These are phyloP conservation scores for Caprella mutica DNA, from an alignment of 2,888 invertebrate species.

Conservation along the genomic window DNA sequence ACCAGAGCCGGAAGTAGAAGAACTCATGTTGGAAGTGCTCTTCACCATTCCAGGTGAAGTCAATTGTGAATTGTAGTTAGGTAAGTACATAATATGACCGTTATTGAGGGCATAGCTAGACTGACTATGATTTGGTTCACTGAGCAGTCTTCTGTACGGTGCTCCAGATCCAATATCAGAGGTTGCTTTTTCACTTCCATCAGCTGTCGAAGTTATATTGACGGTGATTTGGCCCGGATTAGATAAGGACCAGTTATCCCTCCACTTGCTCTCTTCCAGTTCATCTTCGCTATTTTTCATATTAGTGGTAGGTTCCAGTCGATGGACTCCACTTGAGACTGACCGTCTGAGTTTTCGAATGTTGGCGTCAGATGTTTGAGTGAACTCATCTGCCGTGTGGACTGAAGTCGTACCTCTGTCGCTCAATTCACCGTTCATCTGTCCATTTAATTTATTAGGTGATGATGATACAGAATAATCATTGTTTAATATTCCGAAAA, in stretches of 20 bases:
- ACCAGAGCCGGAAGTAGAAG: no score
- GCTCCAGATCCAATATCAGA: conserved; percentile 12
- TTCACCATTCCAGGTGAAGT: no score
- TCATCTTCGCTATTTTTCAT: conserved; percentile 14
- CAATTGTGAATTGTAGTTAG: conserved; percentile 45
- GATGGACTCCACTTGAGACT: conserved; percentile 42
- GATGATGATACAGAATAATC: no score
- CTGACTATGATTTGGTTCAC: conserved; percentile 1
- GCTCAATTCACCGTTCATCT: no score
- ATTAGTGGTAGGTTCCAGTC: conserved; percentile 1
- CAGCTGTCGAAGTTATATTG: conserved; percentile 47
- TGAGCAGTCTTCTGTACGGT: background rate
- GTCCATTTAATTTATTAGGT: no score
- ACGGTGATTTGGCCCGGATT: conserved; percentile 67
- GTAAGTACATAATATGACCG: conserved; percentile 60
- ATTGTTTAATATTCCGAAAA: no score
- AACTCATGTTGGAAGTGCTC: no score
- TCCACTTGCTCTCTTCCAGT: conserved; percentile 58
- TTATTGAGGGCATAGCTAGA: background rate
- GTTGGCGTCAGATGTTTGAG: conserved; percentile 35
- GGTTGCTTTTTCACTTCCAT: conserved; percentile 2
- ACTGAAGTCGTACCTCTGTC: no score
- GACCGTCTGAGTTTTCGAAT: conserved; percentile 59
- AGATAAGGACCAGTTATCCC: conserved; percentile 69
- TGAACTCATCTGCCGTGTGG: background rate